These are phyloP conservation scores for Avahi laniger DNA, from an alignment of 2,797 vertebrate species.

Conservation along the genomic window DNA sequence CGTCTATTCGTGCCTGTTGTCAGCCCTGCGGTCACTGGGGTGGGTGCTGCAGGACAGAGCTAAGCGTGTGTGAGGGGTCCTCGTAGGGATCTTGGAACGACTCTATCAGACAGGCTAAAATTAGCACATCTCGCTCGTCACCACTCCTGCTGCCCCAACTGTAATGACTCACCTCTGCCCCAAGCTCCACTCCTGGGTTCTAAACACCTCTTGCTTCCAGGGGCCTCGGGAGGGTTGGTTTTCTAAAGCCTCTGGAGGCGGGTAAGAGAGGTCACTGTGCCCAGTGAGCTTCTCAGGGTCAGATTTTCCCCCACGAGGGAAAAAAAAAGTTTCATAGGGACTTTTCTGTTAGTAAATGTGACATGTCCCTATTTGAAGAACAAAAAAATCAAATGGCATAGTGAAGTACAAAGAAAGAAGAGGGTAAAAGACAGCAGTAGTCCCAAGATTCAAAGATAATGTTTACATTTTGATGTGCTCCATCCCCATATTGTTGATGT, in stretches of 20 bases:
- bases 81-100: slow-evolving; percentile 42
- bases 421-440: neutral
- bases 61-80: slow-evolving; percentile 1
- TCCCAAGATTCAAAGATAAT: neutral
- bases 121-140: slow-evolving; percentile 23
- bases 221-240: neutral
- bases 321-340: neutral
- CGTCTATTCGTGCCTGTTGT: neutral
- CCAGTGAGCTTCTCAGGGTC: neutral
- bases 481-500: neutral
- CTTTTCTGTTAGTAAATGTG: slow-evolving; percentile 48
- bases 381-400: neutral
- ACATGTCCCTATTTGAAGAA: neutral
- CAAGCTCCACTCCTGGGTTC: neutral
- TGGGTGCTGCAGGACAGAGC: neutral
- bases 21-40: slow-evolving; percentile 41
- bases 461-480: neutral
- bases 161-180: slow-evolving; percentile 2
- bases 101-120: neutral
- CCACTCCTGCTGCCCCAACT: slow-evolving; percentile 12
- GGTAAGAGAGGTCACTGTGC: neutral
- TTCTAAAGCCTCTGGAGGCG: neutral
- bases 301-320: neutral
- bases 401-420: neutral
- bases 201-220: neutral